Conservation (phyloP, 2,113 vertebrate species). For the Cyanoderma ruficeps region DNA sequence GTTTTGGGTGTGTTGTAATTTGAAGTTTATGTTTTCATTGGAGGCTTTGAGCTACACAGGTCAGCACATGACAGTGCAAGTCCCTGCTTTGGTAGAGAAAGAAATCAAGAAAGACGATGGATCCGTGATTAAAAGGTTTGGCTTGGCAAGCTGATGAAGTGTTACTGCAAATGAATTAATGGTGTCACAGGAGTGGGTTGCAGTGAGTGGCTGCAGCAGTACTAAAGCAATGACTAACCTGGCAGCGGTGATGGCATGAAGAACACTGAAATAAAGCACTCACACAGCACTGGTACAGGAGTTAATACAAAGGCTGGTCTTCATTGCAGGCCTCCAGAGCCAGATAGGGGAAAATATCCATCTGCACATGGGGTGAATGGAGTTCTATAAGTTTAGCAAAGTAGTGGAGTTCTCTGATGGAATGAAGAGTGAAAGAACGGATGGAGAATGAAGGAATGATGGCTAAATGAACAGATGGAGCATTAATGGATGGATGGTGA, state of each 20-base stretch:
- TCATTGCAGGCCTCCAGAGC: background rate
- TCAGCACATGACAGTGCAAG: conserved; percentile 78
- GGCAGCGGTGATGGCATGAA: rapidly evolving
- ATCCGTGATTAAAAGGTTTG: conserved; percentile 94
- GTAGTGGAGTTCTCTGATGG: no score
- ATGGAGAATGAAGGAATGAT: background rate
- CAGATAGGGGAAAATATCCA: background rate
- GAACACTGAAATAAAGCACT: background rate
- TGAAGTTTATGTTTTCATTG: conserved; percentile 72
- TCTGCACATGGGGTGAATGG: no score
- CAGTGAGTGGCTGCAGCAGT: background rate
- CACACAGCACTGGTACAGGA: rapidly evolving
- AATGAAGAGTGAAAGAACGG: background rate
- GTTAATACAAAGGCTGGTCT: no score
- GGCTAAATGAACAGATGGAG: no score
- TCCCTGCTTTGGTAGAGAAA: conserved; percentile 87
- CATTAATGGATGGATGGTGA: no score
- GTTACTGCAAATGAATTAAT: background rate
- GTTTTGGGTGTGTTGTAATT: conserved; percentile 20
- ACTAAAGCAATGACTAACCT: background rate
- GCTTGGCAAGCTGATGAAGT: conserved; percentile 63
- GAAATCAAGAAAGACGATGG: conserved; percentile 88
- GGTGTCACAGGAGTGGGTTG: background rate
- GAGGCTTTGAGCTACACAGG: conserved; percentile 91
- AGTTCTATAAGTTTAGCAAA: background rate